A percentile compares a stretch with the other conserved stretches of the same genome.
Conservation (phyloP, 2,888 invertebrate species). For the Nemoura dubitans region DNA sequence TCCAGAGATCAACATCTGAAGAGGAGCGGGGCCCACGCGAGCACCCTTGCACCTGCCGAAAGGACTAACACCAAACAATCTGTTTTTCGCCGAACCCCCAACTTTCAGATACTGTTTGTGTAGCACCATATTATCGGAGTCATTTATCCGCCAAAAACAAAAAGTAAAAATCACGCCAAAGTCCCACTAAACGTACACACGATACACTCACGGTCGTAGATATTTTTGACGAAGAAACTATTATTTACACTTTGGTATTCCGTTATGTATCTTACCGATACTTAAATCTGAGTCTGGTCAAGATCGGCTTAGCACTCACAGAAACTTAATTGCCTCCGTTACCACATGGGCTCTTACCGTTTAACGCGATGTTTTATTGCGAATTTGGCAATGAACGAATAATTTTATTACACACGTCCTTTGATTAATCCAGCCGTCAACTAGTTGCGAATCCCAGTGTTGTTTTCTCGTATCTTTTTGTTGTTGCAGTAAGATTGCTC, state of each 20-base stretch:
- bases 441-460: not conserved
- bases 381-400: not conserved
- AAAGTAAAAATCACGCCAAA: not conserved
- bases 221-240: too few relatives aligned
- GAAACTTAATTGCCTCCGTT: not conserved
- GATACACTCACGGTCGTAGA: too few relatives aligned
- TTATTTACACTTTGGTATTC: too few relatives aligned
- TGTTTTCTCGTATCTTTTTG: too few relatives aligned
- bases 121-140: conserved; percentile 42
- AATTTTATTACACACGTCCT: not conserved
- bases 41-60: conserved; percentile 51
- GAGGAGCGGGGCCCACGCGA: conserved; percentile 64
- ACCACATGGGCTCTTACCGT: too few relatives aligned
- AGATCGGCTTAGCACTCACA: not conserved
- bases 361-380: not conserved
- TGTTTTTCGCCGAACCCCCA: conserved; percentile 76
- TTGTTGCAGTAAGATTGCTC: not conserved
- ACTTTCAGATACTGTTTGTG: conserved; percentile 82
- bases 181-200: not conserved
- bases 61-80: conserved; percentile 73
- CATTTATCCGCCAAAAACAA: not conserved
- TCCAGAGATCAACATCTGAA: conserved; percentile 84
- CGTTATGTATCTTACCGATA: too few relatives aligned
- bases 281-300: too few relatives aligned
- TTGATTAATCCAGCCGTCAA: not conserved